Evolutionary conservation across 1,140 invertebrate genomes (phyloP), one percentile per base, ranked within the genome.

Genomic region (Notospermus geniculatus): DNA sequence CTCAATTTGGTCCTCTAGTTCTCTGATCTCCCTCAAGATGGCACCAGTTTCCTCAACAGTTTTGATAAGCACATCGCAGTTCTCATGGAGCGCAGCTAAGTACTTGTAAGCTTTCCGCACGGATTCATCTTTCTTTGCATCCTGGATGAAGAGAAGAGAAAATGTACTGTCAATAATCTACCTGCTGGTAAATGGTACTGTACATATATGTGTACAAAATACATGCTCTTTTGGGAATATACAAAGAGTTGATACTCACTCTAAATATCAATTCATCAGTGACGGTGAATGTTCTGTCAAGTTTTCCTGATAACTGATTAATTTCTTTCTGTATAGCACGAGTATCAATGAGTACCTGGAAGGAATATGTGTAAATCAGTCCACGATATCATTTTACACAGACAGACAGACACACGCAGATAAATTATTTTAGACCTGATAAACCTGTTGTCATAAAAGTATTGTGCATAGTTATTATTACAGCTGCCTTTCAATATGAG

Each of bases 1-100:
- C 74, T 94, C 91, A 73, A 94, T 85, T 85, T 94, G 92, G 73
- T 96, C 93, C 80, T 97, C 91, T 25, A 97, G 80, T 81, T 96
- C 93, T 50, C 93, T 83, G 52, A 90, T 90, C 75, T 95, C 91
- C 67, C 94, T 83, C 66, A 90, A 86, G 29, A 90, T 86, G 17
- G 86, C 85, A 9, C 93, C 93, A 7, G 90, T 92, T 79, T 91
- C 88, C 78, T 90, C 87, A 0, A 95, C 89, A 62, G 90, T 85
- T 65, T 87, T 86, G 15, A 95, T 88, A 54, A 97, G 85, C 39
- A 88, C 86, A 66, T 86, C 88, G 80, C 91, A 95, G 73, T 92
- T 81, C 76, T 90, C 88, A 82, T 95, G 92, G 53, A 97, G 81
- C 9, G 89, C 87, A 17, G 90, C 91, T 54, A 95, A 76, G 58